A percentile compares a stretch with the other conserved stretches of the same genome.
Evolutionary conservation across 1,140 invertebrate species (phyloP).

Genomic region (Aphis craccivora): DNA sequence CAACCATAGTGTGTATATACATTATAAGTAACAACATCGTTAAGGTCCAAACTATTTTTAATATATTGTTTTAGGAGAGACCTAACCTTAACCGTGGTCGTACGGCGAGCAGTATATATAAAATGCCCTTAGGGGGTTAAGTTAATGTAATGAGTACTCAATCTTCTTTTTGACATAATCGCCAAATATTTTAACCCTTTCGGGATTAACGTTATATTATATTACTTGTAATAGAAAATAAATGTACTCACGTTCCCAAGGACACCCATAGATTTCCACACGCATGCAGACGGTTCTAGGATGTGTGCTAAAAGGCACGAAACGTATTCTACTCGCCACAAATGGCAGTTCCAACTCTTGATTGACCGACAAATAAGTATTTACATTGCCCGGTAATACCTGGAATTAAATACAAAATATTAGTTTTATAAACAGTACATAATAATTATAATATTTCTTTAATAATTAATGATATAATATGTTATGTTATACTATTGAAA

Average conservation of each 20-base stretch:
- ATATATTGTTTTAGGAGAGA: background rate
- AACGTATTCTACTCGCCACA: slow-evolving; percentile 83
- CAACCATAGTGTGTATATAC: background rate
- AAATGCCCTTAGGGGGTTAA: background rate
- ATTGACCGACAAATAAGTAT: slow-evolving; percentile 83
- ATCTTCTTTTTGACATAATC: slow-evolving; percentile 24
- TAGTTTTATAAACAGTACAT: background rate
- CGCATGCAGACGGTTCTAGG: slow-evolving; percentile 91
- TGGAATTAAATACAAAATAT: slow-evolving; percentile 66
- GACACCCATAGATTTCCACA: slow-evolving; percentile 88
- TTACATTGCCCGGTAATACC: slow-evolving; percentile 85
- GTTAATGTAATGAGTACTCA: background rate
- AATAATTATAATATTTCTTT: background rate
- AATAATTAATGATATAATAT: background rate
- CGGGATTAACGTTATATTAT: background rate
- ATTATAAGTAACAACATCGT: background rate
- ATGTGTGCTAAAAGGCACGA: slow-evolving; percentile 87
- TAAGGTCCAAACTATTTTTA: background rate
- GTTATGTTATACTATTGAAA: background rate
- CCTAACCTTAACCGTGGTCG: background rate
- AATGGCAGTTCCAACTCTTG: slow-evolving; percentile 83
- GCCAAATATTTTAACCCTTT: slow-evolving; percentile 14
- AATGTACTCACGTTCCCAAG: slow-evolving; percentile 69
- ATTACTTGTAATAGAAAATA: background rate
- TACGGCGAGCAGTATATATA: background rate